Evolutionary conservation across 2,797 vertebrate species (phyloP).

Genomic region (Eptatretus atami): DNA sequence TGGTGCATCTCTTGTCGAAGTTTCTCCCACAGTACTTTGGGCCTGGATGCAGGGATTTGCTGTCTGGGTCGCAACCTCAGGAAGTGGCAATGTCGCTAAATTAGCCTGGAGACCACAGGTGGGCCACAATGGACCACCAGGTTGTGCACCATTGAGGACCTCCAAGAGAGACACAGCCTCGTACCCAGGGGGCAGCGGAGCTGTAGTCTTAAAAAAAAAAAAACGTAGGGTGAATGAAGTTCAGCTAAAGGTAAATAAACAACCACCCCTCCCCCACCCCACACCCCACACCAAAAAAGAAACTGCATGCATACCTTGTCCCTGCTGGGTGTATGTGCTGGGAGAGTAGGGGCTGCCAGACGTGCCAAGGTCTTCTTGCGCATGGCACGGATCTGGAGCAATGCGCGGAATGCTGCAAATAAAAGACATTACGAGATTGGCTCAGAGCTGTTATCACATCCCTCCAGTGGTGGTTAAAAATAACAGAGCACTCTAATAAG

Average conservation of each 20-base stretch:
- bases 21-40: too few relatives aligned
- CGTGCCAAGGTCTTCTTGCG: conserved; percentile 70
- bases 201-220: conserved; percentile 25
- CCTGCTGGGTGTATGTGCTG: conserved; percentile 16
- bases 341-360: conserved; percentile 79
- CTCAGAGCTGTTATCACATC: too few relatives aligned
- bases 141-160: conserved; percentile 35
- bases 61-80: too few relatives aligned
- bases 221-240: not conserved
- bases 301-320: not conserved
- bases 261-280: not conserved
- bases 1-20: too few relatives aligned
- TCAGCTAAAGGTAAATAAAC: not conserved
- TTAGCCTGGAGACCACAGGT: too few relatives aligned
- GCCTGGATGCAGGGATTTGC: too few relatives aligned
- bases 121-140: too few relatives aligned
- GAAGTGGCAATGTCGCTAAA: too few relatives aligned
- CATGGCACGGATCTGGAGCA: conserved; percentile 88
- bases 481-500: too few relatives aligned
- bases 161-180: conserved; percentile 84
- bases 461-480: too few relatives aligned
- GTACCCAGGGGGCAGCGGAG: conserved; percentile 67
- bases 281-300: not conserved
- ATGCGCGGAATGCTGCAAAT: conserved; percentile 47
- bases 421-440: conserved; percentile 7